These are phyloP conservation scores for Zaprionus davidi DNA, from an alignment of 1,140 invertebrate genomes.

Conservation along the genomic window DNA sequence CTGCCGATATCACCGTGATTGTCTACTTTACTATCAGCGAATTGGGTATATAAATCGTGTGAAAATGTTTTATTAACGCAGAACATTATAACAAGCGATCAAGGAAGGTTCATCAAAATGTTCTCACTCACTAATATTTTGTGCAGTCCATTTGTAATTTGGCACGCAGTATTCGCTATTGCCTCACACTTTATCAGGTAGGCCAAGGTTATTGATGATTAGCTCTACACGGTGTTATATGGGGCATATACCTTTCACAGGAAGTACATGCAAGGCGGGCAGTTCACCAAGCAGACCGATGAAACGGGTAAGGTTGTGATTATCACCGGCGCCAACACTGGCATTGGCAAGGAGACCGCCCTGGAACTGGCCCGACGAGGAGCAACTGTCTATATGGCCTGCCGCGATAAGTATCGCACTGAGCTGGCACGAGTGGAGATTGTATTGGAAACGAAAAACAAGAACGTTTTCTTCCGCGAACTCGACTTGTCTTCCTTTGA, in stretches of 20 bases:
- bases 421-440: slow-evolving; percentile 91
- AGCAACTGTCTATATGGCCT: slow-evolving; percentile 93
- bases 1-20: not conserved
- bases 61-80: not conserved
- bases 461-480: slow-evolving; percentile 91
- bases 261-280: slow-evolving; percentile 82
- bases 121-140: not conserved
- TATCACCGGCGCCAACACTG: slow-evolving; percentile 93
- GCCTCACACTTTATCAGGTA: not conserved
- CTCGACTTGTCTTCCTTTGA: slow-evolving; percentile 92
- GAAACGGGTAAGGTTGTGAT: slow-evolving; percentile 90
- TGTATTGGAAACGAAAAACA: slow-evolving; percentile 90
- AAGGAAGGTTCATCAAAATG: not conserved
- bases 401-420: slow-evolving; percentile 88
- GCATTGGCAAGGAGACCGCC: slow-evolving; percentile 94
- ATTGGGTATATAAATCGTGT: not conserved
- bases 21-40: not conserved
- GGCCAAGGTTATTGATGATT: not conserved
- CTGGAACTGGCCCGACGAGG: slow-evolving; percentile 89
- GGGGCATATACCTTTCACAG: no score
- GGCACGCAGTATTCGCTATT: not conserved
- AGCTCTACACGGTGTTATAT: no score
- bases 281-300: slow-evolving; percentile 84
- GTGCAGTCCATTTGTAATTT: not conserved
- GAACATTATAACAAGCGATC: not conserved